Evolutionary conservation across 1,140 invertebrate genomes (phyloP).

Genomic region (Drosophila athabasca): DNA sequence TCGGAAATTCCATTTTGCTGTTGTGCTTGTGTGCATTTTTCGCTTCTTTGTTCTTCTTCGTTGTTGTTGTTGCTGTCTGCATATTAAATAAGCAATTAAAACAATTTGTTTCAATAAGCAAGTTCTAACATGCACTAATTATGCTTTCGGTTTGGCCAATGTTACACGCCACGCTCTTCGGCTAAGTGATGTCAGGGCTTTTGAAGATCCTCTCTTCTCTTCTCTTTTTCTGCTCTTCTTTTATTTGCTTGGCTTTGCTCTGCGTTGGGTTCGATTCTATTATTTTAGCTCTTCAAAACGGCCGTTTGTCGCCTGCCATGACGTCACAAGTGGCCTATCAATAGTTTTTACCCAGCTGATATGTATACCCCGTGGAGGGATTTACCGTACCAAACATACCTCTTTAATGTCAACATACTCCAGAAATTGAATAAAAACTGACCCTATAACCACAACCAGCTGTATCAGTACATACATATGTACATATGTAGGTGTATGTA

Average conservation of each 20-base stretch:
- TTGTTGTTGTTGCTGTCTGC: slow-evolving; percentile 36
- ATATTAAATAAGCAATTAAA: slow-evolving; percentile 63
- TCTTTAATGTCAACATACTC: slow-evolving; percentile 2
- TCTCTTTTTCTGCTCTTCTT: no score
- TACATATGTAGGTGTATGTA: background rate
- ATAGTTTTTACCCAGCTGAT: background rate
- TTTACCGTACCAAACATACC: no score
- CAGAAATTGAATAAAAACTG: slow-evolving; percentile 38
- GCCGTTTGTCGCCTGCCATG: slow-evolving; percentile 18
- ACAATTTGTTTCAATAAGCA: slow-evolving; percentile 53
- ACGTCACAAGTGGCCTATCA: slow-evolving; percentile 33
- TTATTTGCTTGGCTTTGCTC: slow-evolving; percentile 1
- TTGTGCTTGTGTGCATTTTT: slow-evolving; percentile 17
- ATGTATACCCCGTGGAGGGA: no score
- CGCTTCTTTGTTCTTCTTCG: slow-evolving; percentile 16
- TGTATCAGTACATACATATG: background rate
- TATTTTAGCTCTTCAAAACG: no score
- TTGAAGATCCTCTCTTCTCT: no score
- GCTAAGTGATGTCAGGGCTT: no score
- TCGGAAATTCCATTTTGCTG: slow-evolving; percentile 72
- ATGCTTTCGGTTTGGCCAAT: no score
- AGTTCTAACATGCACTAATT: background rate
- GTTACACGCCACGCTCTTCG: no score
- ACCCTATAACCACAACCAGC: background rate
- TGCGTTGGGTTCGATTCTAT: background rate